Evolutionary conservation across 2,888 invertebrate species (phyloP).

Genomic region (Lasioglossum zephyrum): DNA sequence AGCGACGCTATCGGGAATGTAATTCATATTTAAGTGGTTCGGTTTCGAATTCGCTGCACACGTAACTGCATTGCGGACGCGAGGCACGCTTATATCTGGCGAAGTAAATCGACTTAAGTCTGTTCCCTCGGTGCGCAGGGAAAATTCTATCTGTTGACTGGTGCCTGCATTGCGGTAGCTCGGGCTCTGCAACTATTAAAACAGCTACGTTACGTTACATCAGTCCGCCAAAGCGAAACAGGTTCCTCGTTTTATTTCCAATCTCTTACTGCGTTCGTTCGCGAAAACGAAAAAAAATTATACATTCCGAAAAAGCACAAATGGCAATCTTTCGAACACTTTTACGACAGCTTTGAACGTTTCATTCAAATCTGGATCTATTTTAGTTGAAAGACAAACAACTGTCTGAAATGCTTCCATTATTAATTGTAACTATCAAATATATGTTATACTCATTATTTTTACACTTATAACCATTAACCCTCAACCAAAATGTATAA

Average conservation of each 20-base stretch:
- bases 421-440: too few relatives aligned
- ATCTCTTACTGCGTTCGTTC: background rate
- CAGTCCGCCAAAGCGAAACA: conserved; percentile 13
- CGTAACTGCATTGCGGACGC: conserved; percentile 66
- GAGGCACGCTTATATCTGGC: conserved; percentile 58
- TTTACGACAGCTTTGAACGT: background rate
- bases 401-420: too few relatives aligned
- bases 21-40: conserved; percentile 5
- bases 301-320: background rate
- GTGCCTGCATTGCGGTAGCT: conserved; percentile 69
- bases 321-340: background rate
- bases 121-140: conserved; percentile 49
- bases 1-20: background rate
- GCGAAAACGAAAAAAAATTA: background rate
- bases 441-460: background rate
- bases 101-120: conserved; percentile 51
- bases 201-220: conserved; percentile 6
- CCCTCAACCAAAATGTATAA: too few relatives aligned
- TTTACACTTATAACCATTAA: background rate
- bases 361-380: background rate
- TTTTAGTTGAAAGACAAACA: too few relatives aligned
- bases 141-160: conserved; percentile 58
- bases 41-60: conserved; percentile 31
- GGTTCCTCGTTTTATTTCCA: background rate
- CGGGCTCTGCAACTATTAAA: conserved; percentile 35